Evolutionary conservation across 1,140 invertebrate species (phyloP).

Genomic region (Hyles vespertilio): DNA sequence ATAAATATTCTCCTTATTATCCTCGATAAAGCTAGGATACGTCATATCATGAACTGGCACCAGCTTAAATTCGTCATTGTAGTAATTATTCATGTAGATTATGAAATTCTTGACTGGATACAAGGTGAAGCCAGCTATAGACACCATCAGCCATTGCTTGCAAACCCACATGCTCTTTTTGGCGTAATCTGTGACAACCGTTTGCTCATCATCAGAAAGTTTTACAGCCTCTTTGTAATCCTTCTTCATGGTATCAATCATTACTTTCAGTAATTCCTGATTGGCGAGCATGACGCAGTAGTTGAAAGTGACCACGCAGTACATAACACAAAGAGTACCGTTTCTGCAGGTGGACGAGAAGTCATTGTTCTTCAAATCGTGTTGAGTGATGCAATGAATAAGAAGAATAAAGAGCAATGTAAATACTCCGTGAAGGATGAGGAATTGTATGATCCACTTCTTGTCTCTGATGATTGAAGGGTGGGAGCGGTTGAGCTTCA

Average conservation of each 20-base stretch:
- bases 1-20: slow-evolving; percentile 25
- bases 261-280: slow-evolving; percentile 14
- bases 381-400: slow-evolving; percentile 29
- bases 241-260: slow-evolving; percentile 33
- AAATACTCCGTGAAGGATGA: slow-evolving; percentile 25
- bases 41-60: slow-evolving; percentile 33
- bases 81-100: background rate
- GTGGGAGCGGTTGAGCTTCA: slow-evolving; percentile 33
- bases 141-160: background rate
- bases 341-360: slow-evolving; percentile 37
- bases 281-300: slow-evolving; percentile 24
- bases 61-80: slow-evolving; percentile 24
- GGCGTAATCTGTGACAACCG: slow-evolving; percentile 28
- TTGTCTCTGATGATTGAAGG: slow-evolving; percentile 33
- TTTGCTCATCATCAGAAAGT: slow-evolving; percentile 18
- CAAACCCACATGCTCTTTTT: slow-evolving; percentile 25
- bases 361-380: slow-evolving; percentile 36
- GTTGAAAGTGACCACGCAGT: slow-evolving; percentile 27
- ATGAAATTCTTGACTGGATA: slow-evolving; percentile 1
- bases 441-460: slow-evolving; percentile 35
- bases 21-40: slow-evolving; percentile 34
- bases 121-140: background rate
- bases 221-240: slow-evolving; percentile 25
- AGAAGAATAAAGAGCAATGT: slow-evolving; percentile 20
- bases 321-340: slow-evolving; percentile 30